Base-by-base conservation (phyloP, 2,113 vertebrate species). In the Elanoides forficatus region DNA sequence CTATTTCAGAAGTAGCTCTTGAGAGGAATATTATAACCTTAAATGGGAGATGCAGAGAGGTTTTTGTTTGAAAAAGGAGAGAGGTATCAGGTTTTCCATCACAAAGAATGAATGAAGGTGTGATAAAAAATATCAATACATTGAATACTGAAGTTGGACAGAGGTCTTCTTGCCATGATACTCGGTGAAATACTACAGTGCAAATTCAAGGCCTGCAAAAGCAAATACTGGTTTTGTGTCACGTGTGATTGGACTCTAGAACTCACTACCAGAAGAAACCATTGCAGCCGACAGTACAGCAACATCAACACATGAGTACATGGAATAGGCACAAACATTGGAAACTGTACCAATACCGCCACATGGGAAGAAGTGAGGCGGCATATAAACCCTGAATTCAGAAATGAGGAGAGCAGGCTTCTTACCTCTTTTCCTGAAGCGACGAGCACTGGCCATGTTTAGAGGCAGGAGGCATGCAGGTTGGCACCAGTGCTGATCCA, bases 281-380 rank as follows among this genome's bases (percentile, higher is more conserved):
- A 4, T 11, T n/a, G 19, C 13, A 40, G 13, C 29, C 7, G 10
- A n/a, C 20, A 59, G 42, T n/a, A 15, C 34, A 60, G 8, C 11
- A 47, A 7, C 38, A 25, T 14, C 11, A 29, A n/a, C 16, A 43
- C 11, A 6, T 23, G 13, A 50, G 5, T 16, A 19, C 13, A 23
- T 16, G 11, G 52, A 59, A 22, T 3, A 13, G 36, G 21, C 16
- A 36, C 17, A 12, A 43, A 23, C 17, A 6, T 5, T 0, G 1
- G 71, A n/a, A 68, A 29, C 12, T 34, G 4, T 5, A 20, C 19
- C 29, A 25, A 8, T 4, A 22, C 14, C 2, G 4, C 32, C 32
- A 8, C 1, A 9, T 2, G 13, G 22, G 38, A 27, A 32, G 50
- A 43, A 38, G 27, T 16, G 34, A 47, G 38, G 19, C 23, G 60